Evolutionary conservation across 2,888 invertebrate genomes (phyloP), one percentile per base, ranked within the genome.

Genomic region (Ashinkailepas kermadecensis): DNA sequence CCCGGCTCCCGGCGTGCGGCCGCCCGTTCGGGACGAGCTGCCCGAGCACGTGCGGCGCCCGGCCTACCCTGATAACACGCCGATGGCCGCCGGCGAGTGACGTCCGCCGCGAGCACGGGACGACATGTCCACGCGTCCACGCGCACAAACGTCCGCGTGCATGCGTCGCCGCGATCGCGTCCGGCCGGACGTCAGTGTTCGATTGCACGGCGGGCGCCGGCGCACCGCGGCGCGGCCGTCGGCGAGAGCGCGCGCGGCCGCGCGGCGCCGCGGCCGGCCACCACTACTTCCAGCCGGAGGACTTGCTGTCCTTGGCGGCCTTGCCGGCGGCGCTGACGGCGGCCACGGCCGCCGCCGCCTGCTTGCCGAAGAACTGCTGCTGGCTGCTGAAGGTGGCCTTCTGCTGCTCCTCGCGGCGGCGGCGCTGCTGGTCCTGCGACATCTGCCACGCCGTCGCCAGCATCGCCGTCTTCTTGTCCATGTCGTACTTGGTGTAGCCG

Each of bases 381-480:
- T 79, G 79, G n/a, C 13, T 15, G 79, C 25, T 79, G 79, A 79
- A 79, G 23, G n/a, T 21, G 58, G 58, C 12, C 21, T 21, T 3
- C 25, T 79, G 79, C 58, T 79, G 79, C 79, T 79, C 79, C 23
- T 79, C 79, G 4, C 79, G 57, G 12, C 79, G 57, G 7, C 79
- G 58, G 8, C 79, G n/a, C 58, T 58, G 58, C 79, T 79, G 79
- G 25, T 79, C 79, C 79, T 79, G 79, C 25, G 79, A 15, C n/a
- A 58, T 39, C 25, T 79, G 79, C 79, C 79, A 79, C 58, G 79
- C 79, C 12, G 79, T 58, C 23, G 58, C 57, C 79, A 79, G 79
- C 79, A 79, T 79, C 23, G 79, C 79, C 79, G 57, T 39, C 58
- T 79, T 79, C 79, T 59, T 79, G 58, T 79, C 79, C 79, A 79